A percentile compares a stretch with the other conserved stretches of the same genome.
Evolutionary conservation across 1,140 invertebrate species (phyloP).

Genomic region (Gyrodactylus salaris): DNA sequence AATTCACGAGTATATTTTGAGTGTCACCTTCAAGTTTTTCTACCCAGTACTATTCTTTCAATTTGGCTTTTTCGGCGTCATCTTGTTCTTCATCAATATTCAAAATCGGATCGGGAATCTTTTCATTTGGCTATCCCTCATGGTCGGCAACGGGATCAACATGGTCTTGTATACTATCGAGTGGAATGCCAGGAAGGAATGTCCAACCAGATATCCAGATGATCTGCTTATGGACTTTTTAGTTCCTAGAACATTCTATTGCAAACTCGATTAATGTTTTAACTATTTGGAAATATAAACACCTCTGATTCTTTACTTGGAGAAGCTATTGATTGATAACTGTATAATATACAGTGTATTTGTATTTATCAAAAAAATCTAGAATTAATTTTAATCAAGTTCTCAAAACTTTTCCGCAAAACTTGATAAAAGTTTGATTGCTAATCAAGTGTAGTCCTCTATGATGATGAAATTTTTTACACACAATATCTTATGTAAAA

Average conservation of each 20-base stretch:
- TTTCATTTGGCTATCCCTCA: slow-evolving; percentile 41
- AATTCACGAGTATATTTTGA: slow-evolving; percentile 49
- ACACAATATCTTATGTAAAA: too few relatives aligned
- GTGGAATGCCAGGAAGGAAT: slow-evolving; percentile 44
- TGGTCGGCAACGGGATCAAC: slow-evolving; percentile 36
- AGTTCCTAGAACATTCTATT: not conserved
- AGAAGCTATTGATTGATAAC: too few relatives aligned
- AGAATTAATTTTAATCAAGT: too few relatives aligned
- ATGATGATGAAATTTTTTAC: too few relatives aligned
- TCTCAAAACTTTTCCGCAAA: too few relatives aligned
- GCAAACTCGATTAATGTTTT: too few relatives aligned
- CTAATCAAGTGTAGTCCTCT: too few relatives aligned
- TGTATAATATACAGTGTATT: too few relatives aligned
- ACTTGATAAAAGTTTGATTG: too few relatives aligned
- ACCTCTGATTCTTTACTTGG: too few relatives aligned
- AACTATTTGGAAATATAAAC: too few relatives aligned
- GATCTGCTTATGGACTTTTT: slow-evolving; percentile 3
- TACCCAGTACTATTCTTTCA: slow-evolving; percentile 42
- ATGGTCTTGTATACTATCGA: slow-evolving; percentile 46
- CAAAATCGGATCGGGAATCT: slow-evolving; percentile 30
- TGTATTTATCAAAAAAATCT: too few relatives aligned
- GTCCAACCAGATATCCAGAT: slow-evolving; percentile 19
- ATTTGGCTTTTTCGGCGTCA: slow-evolving; percentile 12
- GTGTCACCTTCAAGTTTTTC: slow-evolving; percentile 40
- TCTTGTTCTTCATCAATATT: slow-evolving; percentile 13